Percentiles rank a stretch among this genome's conserved stretches.
These are phyloP conservation scores for Ceuthmochares aereus DNA, from an alignment of 2,113 vertebrate species.

Conservation along the genomic window DNA sequence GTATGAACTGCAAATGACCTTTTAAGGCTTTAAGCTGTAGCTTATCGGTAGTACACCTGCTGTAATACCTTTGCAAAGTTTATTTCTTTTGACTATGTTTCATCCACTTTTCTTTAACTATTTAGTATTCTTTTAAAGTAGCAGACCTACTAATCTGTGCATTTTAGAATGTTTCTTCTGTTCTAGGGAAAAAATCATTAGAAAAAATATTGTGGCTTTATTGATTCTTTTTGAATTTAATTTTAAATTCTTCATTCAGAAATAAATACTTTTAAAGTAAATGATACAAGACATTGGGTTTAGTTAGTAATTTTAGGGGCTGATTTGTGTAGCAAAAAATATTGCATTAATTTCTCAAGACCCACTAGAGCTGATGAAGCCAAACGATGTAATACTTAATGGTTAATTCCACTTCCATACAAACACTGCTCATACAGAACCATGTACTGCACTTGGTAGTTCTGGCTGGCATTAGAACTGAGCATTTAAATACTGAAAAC, in stretches of 20 bases:
- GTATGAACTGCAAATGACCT: constrained; percentile 71
- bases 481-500: not conserved
- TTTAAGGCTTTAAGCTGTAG: constrained; percentile 59
- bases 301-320: not conserved
- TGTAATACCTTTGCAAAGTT: constrained; percentile 16
- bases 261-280: not conserved
- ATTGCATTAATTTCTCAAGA: not conserved
- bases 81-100: not conserved
- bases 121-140: not conserved
- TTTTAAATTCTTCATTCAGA: not conserved
- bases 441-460: not conserved
- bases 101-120: not conserved
- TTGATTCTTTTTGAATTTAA: not conserved
- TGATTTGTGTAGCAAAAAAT: not conserved
- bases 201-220: fast-evolving
- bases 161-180: not conserved
- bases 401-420: not conserved
- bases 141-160: not conserved
- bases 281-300: not conserved
- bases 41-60: not conserved
- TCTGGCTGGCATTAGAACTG: not conserved
- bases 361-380: not conserved
- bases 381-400: not conserved
- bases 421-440: fast-evolving
- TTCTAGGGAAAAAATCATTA: not conserved